Conservation (phyloP, 1,140 invertebrate species). For the Amyelois transitella region DNA sequence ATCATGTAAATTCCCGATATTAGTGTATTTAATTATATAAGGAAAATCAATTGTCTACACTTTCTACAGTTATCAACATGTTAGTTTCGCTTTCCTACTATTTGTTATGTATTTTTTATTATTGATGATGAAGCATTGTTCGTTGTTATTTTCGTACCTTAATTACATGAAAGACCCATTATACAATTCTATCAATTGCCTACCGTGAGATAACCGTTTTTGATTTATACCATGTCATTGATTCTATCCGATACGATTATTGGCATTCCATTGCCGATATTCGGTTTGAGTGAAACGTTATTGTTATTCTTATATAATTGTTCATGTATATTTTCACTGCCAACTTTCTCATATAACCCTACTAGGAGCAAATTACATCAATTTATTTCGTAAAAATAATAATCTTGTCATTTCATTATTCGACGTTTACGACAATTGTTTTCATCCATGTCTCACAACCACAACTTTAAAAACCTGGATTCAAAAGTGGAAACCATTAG, state of each 20-base stretch:
- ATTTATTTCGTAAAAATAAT: too few relatives aligned
- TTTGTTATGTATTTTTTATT: constrained; percentile 19
- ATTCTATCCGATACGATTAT: background rate
- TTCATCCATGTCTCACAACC: background rate
- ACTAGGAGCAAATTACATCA: too few relatives aligned
- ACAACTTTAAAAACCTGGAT: background rate
- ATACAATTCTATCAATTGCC: constrained; percentile 1
- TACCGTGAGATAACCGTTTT: constrained; percentile 5
- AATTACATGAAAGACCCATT: background rate
- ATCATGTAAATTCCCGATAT: too few relatives aligned
- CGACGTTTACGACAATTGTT: too few relatives aligned
- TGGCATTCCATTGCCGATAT: background rate
- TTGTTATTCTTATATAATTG: background rate
- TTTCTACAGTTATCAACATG: constrained; percentile 52
- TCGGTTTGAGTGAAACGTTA: background rate
- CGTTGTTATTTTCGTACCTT: constrained; percentile 6
- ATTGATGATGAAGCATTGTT: constrained; percentile 15
- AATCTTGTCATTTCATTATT: too few relatives aligned
- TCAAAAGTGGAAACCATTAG: background rate
- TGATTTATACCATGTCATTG: constrained; percentile 4
- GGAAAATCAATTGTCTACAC: constrained; percentile 50
- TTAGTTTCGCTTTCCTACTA: constrained; percentile 56
- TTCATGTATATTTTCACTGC: background rate
- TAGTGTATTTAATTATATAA: background rate
- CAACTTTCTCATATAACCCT: too few relatives aligned